Evolutionary conservation across 2,888 invertebrate species (phyloP).

Genomic region (Rhorus exstirpatorius): DNA sequence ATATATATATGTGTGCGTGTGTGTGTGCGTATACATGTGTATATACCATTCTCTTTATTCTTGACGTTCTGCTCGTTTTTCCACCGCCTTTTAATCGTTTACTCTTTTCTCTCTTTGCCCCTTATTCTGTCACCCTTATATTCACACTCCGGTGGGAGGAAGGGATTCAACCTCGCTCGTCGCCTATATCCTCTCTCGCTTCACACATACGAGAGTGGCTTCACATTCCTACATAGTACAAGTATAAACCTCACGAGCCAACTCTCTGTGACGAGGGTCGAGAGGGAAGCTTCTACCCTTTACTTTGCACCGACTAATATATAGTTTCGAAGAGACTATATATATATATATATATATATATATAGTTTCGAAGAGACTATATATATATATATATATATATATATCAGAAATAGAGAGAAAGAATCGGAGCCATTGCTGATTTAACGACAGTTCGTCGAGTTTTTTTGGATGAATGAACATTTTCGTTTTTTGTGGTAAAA

Average conservation of each 20-base stretch:
- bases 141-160: not conserved
- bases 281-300: conserved; percentile 33
- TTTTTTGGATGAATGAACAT: not conserved
- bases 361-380: conserved; percentile 6
- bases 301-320: conserved; percentile 46
- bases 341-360: conserved; percentile 4
- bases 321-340: conserved; percentile 27
- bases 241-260: conserved; percentile 3
- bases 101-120: conserved; percentile 53
- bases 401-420: not conserved
- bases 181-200: conserved; percentile 38
- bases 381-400: too few species aligned
- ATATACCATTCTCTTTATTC: conserved; percentile 35
- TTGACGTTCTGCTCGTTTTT: conserved; percentile 37
- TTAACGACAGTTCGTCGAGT: conserved; percentile 14
- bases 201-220: conserved; percentile 33
- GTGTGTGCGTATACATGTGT: not conserved
- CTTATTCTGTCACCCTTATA: conserved; percentile 43
- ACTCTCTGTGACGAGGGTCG: conserved; percentile 51
- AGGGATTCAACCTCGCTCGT: conserved; percentile 37
- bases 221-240: not conserved
- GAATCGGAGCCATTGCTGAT: not conserved
- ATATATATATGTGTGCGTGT: not conserved
- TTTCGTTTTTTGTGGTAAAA: not conserved
- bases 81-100: conserved; percentile 62